Evolutionary conservation across 2,113 vertebrate genomes (phyloP), one percentile per base, ranked within the genome.

Genomic region (Nestor notabilis): DNA sequence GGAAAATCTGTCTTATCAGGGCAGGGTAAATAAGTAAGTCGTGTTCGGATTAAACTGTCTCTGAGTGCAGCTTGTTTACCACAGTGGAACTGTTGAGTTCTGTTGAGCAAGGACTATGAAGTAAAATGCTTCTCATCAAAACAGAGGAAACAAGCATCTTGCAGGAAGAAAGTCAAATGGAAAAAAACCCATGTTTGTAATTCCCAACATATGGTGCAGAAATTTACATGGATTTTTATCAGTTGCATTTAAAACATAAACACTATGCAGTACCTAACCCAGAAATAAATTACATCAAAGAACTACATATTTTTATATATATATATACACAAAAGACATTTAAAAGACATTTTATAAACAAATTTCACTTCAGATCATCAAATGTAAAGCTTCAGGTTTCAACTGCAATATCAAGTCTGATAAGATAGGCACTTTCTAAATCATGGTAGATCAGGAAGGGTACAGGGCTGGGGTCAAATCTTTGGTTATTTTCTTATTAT

Each of bases 261-360:
- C 24, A 29, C 35, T 41, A 3, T 47, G 25, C 17, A 58, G 21
- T 68, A 69, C 9, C 17, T 81, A 68, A 72, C 39, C 3, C 28
- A 79, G 66, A 65, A 97, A 94, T 89, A 94, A 96, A 10, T 96
- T 94, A 79, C 24, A 69, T 33, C 19, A 41, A 61, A 75, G 53
- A 70, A 63, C 28, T 70, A 60, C 3, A 7, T 47, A 16, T 15
- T n/a, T n/a, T n/a, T n/a, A n/a, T 77, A 11, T 68, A 9, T n/a
- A 35, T 35, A 15, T 58, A 39, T 39, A 9, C n/a, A 39, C 46
- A 25, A 35, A 50, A 49, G 11, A 33, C 29, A 31, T 58, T 58
- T 35, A 31, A 13, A 17, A 15, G 8, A 15, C 6, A 19, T 41
- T 86, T 74, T 55, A 46, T 66, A 50, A 92, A 87, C 64, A 77